A percentile compares a stretch with the other conserved stretches of the same genome.
Conservation (phyloP, 2,797 vertebrate genomes). For the Odontamblyopus lacepedii region DNA sequence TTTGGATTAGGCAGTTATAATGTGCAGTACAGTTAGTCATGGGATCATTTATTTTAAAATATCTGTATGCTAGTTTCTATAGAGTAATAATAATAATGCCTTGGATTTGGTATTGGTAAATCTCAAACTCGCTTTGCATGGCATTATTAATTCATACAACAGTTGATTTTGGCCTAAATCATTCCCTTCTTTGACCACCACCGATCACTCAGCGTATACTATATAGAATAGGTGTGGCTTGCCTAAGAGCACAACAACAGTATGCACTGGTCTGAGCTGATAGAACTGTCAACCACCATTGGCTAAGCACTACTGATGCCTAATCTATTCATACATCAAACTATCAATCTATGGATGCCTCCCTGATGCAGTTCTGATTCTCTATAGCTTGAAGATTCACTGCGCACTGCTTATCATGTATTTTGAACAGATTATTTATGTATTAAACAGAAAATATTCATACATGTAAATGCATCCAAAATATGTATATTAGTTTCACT, state of each 20-base stretch:
- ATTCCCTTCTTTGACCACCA: background rate
- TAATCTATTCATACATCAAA: background rate
- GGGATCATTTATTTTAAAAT: background rate
- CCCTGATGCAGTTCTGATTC: background rate
- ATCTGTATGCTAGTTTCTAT: background rate
- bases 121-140: background rate
- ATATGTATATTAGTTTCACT: background rate
- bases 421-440: slow-evolving; percentile 3
- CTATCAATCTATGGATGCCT: background rate
- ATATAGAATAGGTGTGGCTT: no score
- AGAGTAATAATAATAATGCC: background rate
- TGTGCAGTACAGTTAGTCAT: background rate
- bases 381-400: background rate
- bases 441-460: background rate
- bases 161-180: no score
- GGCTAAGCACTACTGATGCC: no score
- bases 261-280: background rate
- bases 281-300: background rate
- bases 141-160: background rate
- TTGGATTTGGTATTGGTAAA: no score
- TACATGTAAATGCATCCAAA: background rate
- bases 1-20: slow-evolving; percentile 21
- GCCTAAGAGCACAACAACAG: no score
- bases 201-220: no score
- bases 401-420: background rate